A percentile compares a stretch with the other conserved stretches of the same genome.
Evolutionary conservation across 64 coral and sea anemone species (phyloP).

Genomic region (Stichodactyla helianthus): DNA sequence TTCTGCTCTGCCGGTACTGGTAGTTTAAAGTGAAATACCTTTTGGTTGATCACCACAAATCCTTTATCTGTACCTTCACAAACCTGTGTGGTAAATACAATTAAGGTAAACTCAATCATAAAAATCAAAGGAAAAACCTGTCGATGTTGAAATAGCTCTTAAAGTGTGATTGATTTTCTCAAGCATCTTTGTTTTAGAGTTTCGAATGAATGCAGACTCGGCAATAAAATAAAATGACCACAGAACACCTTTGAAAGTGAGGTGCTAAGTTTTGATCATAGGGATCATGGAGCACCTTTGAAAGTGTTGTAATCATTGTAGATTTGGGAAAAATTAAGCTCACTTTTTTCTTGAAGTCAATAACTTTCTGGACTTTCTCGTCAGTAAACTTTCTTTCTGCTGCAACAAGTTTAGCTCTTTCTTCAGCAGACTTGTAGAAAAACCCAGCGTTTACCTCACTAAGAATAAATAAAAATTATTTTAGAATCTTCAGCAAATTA

Average conservation of each 20-base stretch:
- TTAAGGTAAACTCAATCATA: background rate
- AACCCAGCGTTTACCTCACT: constrained; percentile 94
- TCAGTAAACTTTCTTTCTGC: constrained; percentile 97
- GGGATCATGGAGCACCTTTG: too few relatives aligned
- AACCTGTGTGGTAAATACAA: constrained; percentile 49
- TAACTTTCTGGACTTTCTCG: constrained; percentile 93
- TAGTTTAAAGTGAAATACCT: constrained; percentile 31
- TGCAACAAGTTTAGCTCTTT: constrained; percentile 85
- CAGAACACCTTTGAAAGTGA: too few relatives aligned
- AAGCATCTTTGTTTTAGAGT: too few relatives aligned
- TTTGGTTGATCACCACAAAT: constrained; percentile 97
- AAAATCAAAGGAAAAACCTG: too few relatives aligned
- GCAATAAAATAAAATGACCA: too few relatives aligned
- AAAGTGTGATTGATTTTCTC: too few relatives aligned
- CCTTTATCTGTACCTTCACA: constrained; percentile 95
- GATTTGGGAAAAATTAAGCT: background rate
- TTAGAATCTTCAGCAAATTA: too few relatives aligned
- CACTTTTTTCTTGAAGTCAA: constrained; percentile 91
- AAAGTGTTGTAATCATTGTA: too few relatives aligned
- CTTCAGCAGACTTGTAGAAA: constrained; percentile 88
- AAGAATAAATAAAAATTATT: background rate
- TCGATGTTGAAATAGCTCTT: too few relatives aligned
- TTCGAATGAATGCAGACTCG: too few relatives aligned
- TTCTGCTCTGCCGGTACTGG: too few relatives aligned
- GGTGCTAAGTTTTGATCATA: too few relatives aligned